Base-by-base conservation (phyloP, 2,888 invertebrate species). In the Deilephila elpenor region DNA sequence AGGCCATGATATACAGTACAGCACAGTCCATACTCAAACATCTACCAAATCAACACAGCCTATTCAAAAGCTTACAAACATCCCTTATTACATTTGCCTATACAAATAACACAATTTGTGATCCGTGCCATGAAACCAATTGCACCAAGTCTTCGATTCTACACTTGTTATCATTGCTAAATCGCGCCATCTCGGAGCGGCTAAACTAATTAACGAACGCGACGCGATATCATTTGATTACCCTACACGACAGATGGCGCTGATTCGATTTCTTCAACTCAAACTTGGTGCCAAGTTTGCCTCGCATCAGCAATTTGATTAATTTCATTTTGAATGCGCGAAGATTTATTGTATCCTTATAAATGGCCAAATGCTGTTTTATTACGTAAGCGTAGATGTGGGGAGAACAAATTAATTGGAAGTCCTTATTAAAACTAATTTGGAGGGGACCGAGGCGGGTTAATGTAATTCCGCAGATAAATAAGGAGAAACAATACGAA, bases 191-290 rank as follows among this genome's bases (percentile, higher is more conserved):
- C 89, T 88, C 83, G 83, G 81, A 85, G 80, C 76, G 75, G 3
- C 51, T 92, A 93, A 93, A 90, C 89, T 87, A 93, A 93, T 93
- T 93, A 91, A 80, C 75, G 80, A 76, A 80, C 80, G 86, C 85
- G 88, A 87, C 88, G 84, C 89, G 88, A 90, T 91, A 91, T 93
- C 89, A 93, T 94, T 93, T 89, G 91, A 93, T 93, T 92, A 91
- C 88, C 76, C 75, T 77, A 75, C 59, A 61, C 86, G 86, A 84
- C 93, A 92, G 92, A 93, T 93, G 92, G 87, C 89, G 84, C 78
- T 90, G 89, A 93, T 92, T 91, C 82, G 86, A 93, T 93, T 87
- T 78, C 79, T 80, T 79, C 84, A 87, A 84, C 72, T 75, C 72
- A 78, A 78, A 76, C 70, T 87, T 89, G 75, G 81, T 82, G 83